These are phyloP conservation scores for Apodemia duryi DNA, from an alignment of 2,888 invertebrate species.

Conservation along the genomic window DNA sequence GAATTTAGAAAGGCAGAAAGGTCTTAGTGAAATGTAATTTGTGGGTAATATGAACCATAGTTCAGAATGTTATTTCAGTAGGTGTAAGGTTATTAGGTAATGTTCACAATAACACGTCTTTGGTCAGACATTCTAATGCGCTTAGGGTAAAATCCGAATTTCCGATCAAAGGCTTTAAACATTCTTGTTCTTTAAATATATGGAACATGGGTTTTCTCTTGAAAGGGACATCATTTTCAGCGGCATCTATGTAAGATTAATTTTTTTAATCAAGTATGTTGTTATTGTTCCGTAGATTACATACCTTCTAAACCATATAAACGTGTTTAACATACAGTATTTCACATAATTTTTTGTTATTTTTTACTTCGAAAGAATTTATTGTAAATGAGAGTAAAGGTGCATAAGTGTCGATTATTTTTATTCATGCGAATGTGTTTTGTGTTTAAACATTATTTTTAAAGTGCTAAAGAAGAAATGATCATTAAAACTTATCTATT, in stretches of 20 bases:
- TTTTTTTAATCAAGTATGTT: conserved; percentile 57
- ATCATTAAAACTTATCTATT: conserved; percentile 76
- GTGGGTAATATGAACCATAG: conserved; percentile 42
- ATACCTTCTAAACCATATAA: neutral
- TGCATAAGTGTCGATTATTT: conserved; percentile 44
- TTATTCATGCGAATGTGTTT: conserved; percentile 52
- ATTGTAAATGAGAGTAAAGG: conserved; percentile 14
- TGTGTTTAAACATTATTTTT: conserved; percentile 66
- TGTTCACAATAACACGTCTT: conserved; percentile 30
- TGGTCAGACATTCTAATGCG: conserved; percentile 23
- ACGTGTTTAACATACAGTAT: conserved; percentile 46
- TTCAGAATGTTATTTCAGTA: conserved; percentile 51
- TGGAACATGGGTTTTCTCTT: conserved; percentile 38
- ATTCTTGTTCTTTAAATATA: conserved; percentile 44
- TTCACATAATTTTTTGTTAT: conserved; percentile 30
- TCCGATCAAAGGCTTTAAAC: conserved; percentile 31
- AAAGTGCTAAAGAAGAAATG: conserved; percentile 69
- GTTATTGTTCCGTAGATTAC: conserved; percentile 53
- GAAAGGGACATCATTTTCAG: conserved; percentile 40
- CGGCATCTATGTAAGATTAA: conserved; percentile 51
- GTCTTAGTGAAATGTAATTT: conserved; percentile 56
- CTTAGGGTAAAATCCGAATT: conserved; percentile 24
- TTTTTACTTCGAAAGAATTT: conserved; percentile 18
- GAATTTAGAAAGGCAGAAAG: conserved; percentile 47
- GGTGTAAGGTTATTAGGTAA: conserved; percentile 53